Evolutionary conservation across 2,888 invertebrate genomes (phyloP), one percentile per base, ranked within the genome.

Genomic region (Colostygia pectinataria): DNA sequence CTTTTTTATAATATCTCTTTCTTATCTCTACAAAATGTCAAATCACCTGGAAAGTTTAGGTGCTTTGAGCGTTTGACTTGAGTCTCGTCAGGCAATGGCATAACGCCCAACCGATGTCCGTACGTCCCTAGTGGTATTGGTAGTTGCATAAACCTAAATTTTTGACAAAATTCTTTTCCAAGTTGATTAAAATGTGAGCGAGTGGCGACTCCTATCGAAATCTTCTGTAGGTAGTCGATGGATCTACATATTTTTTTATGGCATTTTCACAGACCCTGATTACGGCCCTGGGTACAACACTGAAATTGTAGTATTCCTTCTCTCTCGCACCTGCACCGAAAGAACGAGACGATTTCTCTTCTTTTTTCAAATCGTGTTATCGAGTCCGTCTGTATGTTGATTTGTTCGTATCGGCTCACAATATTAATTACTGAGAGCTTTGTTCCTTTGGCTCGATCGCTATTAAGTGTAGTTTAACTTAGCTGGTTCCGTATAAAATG

Each of bases 361-460:
- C 65, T 74, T 77, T 77, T 81, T 81, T 74, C 68, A 74, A 77
- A 72, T 74, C 75, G 69, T 77, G 76, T 72, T 80, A 79, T 82
- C 77, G 70, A 62, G 61, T 80, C 71, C 65, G 76, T 77, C 73
- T 71, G 73, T 74, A 54, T 59, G 77, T 83, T 78, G 81, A 83
- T 83, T 85, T 82, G 82, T 74, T 83, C 77, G 74, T 82, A 82
- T 82, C 76, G 74, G 60, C 71, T 66, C 75, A 76, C 74, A 77
- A 82, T 85, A 86, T 85, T 87, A 84, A 87, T 86, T 86, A 83
- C 77, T 62, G 69, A 61, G 72, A 77, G 78, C 79, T 78, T 80
- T 78, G 83, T 83, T 83, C 76, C 83, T 74, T 70, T 66, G 57
- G 42, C 51, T 59, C 59, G 80, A 77, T 79, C 73, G 63, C 61